Base-by-base conservation (phyloP, 92 coral and sea anemone genomes). In the Isaurus tuberculatus region DNA sequence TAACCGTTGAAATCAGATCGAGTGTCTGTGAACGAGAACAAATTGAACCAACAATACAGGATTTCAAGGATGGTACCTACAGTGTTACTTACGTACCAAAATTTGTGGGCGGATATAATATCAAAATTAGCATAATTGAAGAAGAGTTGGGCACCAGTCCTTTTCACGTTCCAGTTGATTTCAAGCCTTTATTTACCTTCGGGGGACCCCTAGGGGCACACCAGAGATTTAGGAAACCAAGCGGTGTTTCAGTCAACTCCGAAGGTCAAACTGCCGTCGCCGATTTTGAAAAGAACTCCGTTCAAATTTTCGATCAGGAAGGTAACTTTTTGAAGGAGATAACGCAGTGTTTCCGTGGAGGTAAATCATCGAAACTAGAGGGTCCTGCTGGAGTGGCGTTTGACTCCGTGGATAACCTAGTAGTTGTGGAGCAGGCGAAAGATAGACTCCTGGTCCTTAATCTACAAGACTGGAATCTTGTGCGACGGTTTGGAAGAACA, bases 301-400 rank as follows among this genome's bases (percentile, higher is more conserved):
- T 77, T 13, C 82, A 77, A 27, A 61, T 77, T 6, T 77, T 77
- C 58, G 70, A 77, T 23, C 51, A 23, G 25, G 49, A 58, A 27
- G 82, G 82, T 6, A 77, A 77, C 69, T 77, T 77, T 25, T 27
- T 58, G 69, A 77, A 61, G 20, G 82, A 77, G 49, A 60, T 77
- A 31, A 55, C 49, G 19, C 82, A 55, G 33, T 77, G 58, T 36
- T 77, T 77, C 34, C 68, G 70, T 23, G 82, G 82, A 4, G 82
- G 82, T 4, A 77, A 77, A 61, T 23, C 32, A 8, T 28, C 82
- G 2, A 36, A 32, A 58, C 30, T 77, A 28, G 33, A 77, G 49
- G 70, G 82, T 17, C 82, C 82, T 2, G 70, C 82, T 19, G 82
- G 82, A 15, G 68, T 77, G 5, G 82, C 82, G 17, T 77, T 77